These are phyloP conservation scores for Diplodus sargus DNA, from an alignment of 2,797 vertebrate species.

Conservation along the genomic window DNA sequence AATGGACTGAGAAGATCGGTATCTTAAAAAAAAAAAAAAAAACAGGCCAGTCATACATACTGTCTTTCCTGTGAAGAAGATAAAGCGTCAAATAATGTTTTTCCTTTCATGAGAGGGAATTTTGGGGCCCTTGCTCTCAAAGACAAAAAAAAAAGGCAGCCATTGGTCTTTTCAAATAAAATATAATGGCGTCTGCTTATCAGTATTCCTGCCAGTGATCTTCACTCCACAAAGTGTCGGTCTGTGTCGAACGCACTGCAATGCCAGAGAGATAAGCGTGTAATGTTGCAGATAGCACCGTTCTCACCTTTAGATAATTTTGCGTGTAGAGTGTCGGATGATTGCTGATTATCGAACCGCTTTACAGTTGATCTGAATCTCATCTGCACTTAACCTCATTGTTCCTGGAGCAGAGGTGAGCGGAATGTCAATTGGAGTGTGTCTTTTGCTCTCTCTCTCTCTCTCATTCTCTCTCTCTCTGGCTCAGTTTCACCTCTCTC, in stretches of 20 bases:
- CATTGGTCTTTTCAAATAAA: slow-evolving; percentile 65
- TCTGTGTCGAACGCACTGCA: slow-evolving; percentile 53
- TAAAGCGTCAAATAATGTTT: slow-evolving; percentile 38
- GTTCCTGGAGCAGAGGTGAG: slow-evolving; percentile 81
- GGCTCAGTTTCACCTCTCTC: slow-evolving; percentile 59
- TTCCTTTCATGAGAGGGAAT: slow-evolving; percentile 6
- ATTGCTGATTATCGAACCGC: slow-evolving; percentile 81
- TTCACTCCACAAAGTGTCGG: slow-evolving; percentile 57
- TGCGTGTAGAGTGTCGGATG: slow-evolving; percentile 75
- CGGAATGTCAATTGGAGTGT: slow-evolving; percentile 81
- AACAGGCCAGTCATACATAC: slow-evolving; percentile 41
- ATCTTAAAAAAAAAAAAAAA: slow-evolving; percentile 31
- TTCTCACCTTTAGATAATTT: slow-evolving; percentile 81
- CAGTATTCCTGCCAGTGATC: slow-evolving; percentile 73
- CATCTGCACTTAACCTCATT: slow-evolving; percentile 84
- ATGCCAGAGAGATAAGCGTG: slow-evolving; percentile 60
- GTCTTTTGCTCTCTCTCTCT: slow-evolving; percentile 46
- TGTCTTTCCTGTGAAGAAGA: slow-evolving; percentile 43
- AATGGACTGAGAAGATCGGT: slow-evolving; percentile 53
- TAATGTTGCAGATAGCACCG: slow-evolving; percentile 61
- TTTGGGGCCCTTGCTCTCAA: slow-evolving; percentile 23
- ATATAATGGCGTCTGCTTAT: slow-evolving; percentile 71
- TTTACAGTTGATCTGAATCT: slow-evolving; percentile 84
- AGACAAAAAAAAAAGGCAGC: slow-evolving; percentile 68
- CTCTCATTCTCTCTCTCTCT: slow-evolving; percentile 30